These are phyloP conservation scores for Agrilus biguttatus DNA, from an alignment of 2,888 invertebrate species.

Conservation along the genomic window DNA sequence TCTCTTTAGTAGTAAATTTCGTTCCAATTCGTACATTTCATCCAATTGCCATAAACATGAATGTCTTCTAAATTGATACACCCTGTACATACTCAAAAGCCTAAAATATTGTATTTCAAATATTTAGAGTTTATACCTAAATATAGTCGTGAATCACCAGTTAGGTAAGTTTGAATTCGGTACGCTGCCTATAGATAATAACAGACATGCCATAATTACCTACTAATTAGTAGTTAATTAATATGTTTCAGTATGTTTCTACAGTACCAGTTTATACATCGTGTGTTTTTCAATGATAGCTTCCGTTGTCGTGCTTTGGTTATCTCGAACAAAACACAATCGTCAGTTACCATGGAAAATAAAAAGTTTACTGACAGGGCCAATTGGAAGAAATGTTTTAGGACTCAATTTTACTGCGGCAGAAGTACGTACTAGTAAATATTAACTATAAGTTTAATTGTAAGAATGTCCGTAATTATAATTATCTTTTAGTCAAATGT, in stretches of 20 bases:
- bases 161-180: no score
- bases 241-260: slow-evolving; percentile 38
- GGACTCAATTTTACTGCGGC: slow-evolving; percentile 29
- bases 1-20: no score
- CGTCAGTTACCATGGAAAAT: slow-evolving; percentile 37
- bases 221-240: not conserved
- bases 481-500: slow-evolving; percentile 14
- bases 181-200: no score
- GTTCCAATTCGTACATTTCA: no score
- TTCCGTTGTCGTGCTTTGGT: slow-evolving; percentile 37
- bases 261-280: slow-evolving; percentile 38
- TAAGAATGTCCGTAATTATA: not conserved
- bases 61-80: no score
- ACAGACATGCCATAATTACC: no score
- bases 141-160: no score
- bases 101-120: no score
- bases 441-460: no score
- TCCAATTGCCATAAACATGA: no score
- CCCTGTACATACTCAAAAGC: no score
- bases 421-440: slow-evolving; percentile 26
- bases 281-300: slow-evolving; percentile 38
- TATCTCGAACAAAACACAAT: slow-evolving; percentile 33
- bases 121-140: no score
- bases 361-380: slow-evolving; percentile 31
- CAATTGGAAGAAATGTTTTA: slow-evolving; percentile 27